phyloP scores from a whole-genome alignment of 2,797 vertebrate species.

The Xenopus petersii region DNA sequence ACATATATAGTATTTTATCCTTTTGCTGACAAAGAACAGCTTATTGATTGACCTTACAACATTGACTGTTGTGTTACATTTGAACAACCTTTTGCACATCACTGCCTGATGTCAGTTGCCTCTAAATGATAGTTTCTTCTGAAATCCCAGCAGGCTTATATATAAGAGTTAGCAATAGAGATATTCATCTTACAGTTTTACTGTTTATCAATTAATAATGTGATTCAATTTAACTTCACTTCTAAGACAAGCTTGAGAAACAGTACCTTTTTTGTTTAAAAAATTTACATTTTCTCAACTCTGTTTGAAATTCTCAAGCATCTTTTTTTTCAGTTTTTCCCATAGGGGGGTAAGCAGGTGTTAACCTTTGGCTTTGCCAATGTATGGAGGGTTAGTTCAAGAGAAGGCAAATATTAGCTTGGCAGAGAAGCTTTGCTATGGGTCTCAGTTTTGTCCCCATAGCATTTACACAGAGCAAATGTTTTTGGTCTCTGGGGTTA shows the following conservation, averaged over 20 bases:
- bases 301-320: conserved; percentile 16
- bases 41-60: neutral
- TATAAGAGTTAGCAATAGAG: too few relatives aligned
- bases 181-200: too few relatives aligned
- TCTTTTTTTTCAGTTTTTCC: conserved; percentile 25
- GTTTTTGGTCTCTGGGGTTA: conserved; percentile 43
- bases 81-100: neutral
- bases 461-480: conserved; percentile 38
- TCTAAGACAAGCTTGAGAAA: neutral
- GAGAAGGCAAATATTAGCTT: conserved; percentile 52
- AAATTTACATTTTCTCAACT: neutral
- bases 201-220: too few relatives aligned
- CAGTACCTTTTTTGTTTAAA: neutral
- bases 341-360: conserved; percentile 48
- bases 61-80: neutral
- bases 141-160: neutral
- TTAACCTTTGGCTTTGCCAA: conserved; percentile 57
- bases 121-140: neutral
- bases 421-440: conserved; percentile 34
- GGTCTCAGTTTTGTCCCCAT: conserved; percentile 30
- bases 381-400: conserved; percentile 47
- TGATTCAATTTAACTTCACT: too few relatives aligned
- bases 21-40: neutral
- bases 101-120: neutral
- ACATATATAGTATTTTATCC: neutral